Conservation (phyloP, 2,797 vertebrate genomes). For the Hydrolagus colliei region DNA sequence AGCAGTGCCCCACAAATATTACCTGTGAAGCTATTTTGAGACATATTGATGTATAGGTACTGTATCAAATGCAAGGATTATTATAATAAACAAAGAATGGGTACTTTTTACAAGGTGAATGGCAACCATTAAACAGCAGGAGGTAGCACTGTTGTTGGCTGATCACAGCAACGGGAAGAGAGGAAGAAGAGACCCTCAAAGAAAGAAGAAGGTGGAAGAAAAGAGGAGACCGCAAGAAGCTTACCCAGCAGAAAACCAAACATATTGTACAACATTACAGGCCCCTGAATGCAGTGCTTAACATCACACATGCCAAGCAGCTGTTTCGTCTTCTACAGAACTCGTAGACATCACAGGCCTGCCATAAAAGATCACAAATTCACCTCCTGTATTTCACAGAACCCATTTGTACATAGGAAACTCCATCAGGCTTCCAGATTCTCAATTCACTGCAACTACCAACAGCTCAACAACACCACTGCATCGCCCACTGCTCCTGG, state of each 20-base stretch:
- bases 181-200: not conserved
- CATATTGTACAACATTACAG: not conserved
- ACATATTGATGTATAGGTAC: no score
- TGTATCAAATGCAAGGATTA: no score
- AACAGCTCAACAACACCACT: not conserved
- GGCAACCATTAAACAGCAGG: no score
- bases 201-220: not conserved
- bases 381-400: not conserved
- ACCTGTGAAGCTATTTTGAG: no score
- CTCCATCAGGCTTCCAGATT: not conserved
- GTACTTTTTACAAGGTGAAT: no score
- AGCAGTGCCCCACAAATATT: no score
- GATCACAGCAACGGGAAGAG: not conserved
- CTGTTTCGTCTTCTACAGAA: not conserved
- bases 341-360: not conserved
- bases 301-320: not conserved
- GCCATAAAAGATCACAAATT: constrained; percentile 15
- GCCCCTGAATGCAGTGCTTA: not conserved
- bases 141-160: not conserved
- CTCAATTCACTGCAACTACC: not conserved
- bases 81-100: no score
- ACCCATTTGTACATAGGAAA: not conserved
- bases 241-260: not conserved
- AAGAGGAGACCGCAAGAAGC: not conserved
- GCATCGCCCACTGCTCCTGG: not conserved